Percentiles rank a stretch among this genome's conserved stretches.
Evolutionary conservation across 1,140 invertebrate genomes (phyloP).

Genomic region (Lordiphosa clarofinis): DNA sequence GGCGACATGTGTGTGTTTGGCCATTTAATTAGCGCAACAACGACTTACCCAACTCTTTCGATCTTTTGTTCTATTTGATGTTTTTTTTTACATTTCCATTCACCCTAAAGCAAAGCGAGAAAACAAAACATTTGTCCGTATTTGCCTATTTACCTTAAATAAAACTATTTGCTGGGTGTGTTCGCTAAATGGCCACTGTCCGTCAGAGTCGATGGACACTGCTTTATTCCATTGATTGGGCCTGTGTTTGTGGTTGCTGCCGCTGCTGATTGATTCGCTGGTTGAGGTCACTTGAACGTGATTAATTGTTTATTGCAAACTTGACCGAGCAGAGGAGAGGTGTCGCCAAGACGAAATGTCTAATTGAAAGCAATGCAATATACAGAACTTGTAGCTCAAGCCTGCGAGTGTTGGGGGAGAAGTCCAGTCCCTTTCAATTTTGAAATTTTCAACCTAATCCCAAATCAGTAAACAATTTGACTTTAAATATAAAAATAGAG

Average conservation of each 20-base stretch:
- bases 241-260: conserved; percentile 23
- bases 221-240: conserved; percentile 27
- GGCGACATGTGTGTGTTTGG: conserved; percentile 18
- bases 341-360: conserved; percentile 27
- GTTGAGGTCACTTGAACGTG: conserved; percentile 69
- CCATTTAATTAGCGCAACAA: conserved; percentile 22
- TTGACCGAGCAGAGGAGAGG: not conserved
- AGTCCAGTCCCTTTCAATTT: too few species aligned
- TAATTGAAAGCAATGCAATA: conserved; percentile 34
- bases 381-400: not conserved
- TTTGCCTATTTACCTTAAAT: conserved; percentile 68
- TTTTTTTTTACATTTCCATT: conserved; percentile 35
- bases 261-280: conserved; percentile 65
- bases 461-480: too few species aligned
- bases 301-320: conserved; percentile 57
- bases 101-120: conserved; percentile 28
- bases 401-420: too few species aligned
- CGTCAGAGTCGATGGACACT: conserved; percentile 13
- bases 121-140: conserved; percentile 54
- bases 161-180: conserved; percentile 74
- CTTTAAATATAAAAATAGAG: too few species aligned
- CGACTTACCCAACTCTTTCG: conserved; percentile 8
- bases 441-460: too few species aligned
- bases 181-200: conserved; percentile 71
- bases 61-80: conserved; percentile 47